phyloP scores from a whole-genome alignment of 1,140 invertebrate genomes.

The Drosophila ohnishii region DNA sequence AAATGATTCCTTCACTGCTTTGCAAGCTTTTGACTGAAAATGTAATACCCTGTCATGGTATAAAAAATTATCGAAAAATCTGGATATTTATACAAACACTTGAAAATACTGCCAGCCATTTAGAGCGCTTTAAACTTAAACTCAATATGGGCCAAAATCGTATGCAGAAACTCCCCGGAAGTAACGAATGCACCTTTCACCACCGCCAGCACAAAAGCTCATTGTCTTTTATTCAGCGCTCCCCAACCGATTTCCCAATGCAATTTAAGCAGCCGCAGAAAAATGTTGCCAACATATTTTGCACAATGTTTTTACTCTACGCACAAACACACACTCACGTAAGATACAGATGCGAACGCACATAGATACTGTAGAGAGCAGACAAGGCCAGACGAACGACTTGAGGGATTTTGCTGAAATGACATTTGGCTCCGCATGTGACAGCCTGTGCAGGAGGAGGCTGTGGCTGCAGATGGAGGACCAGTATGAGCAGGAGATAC shows the following conservation, averaged over 20 bases:
- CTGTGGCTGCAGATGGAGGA: slow-evolving; percentile 4
- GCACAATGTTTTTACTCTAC: slow-evolving; percentile 63
- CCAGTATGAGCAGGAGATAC: slow-evolving; percentile 14
- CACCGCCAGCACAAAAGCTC: slow-evolving; percentile 35
- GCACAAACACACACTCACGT: slow-evolving; percentile 19
- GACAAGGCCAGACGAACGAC: slow-evolving; percentile 73
- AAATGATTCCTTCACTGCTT: too few species aligned
- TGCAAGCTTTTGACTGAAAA: too few species aligned
- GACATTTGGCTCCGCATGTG: slow-evolving; percentile 82
- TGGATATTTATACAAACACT: not conserved
- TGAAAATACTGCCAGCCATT: not conserved
- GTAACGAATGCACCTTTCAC: slow-evolving; percentile 2
- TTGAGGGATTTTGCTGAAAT: slow-evolving; percentile 82
- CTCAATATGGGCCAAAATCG: slow-evolving; percentile 1
- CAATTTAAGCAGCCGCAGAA: slow-evolving; percentile 72
- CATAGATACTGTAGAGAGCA: slow-evolving; percentile 17
- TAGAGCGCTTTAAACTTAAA: not conserved
- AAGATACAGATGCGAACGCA: slow-evolving; percentile 18
- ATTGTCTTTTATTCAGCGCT: slow-evolving; percentile 52
- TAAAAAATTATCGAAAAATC: too few species aligned
- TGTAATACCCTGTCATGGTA: too few species aligned
- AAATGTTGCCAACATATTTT: slow-evolving; percentile 69
- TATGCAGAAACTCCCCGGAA: not conserved
- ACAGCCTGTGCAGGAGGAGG: slow-evolving; percentile 52
- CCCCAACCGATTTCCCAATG: slow-evolving; percentile 56